Percentiles rank a stretch among this genome's conserved stretches.
These are phyloP conservation scores for Noctilio leporinus DNA, from an alignment of 2,113 vertebrate genomes.

Conservation along the genomic window DNA sequence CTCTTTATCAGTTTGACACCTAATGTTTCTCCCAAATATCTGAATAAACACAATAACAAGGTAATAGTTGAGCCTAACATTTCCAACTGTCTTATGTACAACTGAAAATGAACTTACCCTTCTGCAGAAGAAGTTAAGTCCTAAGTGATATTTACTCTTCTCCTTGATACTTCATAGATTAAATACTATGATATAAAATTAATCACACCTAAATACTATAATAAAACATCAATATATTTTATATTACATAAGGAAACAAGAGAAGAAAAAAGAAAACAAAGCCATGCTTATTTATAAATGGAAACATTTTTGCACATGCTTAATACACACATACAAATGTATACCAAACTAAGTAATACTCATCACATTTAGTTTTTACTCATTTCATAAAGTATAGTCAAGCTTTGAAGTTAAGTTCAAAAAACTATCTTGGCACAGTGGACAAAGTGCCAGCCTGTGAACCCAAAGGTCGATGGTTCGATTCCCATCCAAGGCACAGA, in stretches of 20 bases:
- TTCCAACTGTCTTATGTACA: not conserved
- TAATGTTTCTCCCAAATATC: not conserved
- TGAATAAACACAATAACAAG: not conserved
- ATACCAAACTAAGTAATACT: not conserved
- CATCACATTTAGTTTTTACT: not conserved
- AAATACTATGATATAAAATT: not conserved
- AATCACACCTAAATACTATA: not conserved
- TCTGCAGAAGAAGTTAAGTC: not conserved
- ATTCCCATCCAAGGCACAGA: too few relatives aligned
- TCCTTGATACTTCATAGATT: not conserved
- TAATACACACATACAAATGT: not conserved
- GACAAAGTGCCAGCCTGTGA: too few relatives aligned
- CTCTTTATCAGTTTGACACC: not conserved
- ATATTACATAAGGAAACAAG: not conserved
- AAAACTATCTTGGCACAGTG: not conserved
- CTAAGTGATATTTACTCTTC: not conserved
- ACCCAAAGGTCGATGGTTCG: too few relatives aligned
- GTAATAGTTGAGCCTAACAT: not conserved
- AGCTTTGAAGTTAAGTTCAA: not conserved
- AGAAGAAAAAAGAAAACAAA: not conserved
- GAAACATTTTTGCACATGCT: not conserved
- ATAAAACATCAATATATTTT: not conserved
- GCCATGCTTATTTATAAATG: not conserved
- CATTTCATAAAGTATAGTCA: conserved; percentile 3
- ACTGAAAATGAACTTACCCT: not conserved